phyloP scores from a whole-genome alignment of 2,113 vertebrate species.

The Colossoma macropomum region DNA sequence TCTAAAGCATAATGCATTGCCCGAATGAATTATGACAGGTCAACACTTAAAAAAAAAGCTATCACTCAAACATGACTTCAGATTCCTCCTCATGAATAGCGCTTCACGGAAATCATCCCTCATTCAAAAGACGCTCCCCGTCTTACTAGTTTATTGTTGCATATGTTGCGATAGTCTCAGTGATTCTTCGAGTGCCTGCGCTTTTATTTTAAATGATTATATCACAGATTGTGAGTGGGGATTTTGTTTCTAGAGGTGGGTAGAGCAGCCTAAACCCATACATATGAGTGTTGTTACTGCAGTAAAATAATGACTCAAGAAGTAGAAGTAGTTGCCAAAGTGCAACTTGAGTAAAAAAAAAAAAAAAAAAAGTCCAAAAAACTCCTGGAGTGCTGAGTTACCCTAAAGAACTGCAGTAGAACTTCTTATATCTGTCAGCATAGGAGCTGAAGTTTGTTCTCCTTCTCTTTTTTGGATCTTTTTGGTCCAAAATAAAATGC shows the following conservation, averaged over 20 bases:
- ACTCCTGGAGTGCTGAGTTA: neutral
- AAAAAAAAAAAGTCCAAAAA: neutral
- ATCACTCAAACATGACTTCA: constrained; percentile 37
- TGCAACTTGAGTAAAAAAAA: no score
- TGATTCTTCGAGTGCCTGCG: neutral
- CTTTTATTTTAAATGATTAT: neutral
- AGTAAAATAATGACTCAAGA: neutral
- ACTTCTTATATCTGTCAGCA: no score
- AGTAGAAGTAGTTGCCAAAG: neutral
- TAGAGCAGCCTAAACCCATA: neutral
- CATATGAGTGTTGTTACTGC: neutral
- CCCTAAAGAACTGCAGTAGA: neutral
- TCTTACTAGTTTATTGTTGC: neutral
- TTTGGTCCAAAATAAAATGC: no score
- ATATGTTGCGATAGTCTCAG: neutral
- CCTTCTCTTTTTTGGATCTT: no score
- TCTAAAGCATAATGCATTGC: constrained; percentile 16
- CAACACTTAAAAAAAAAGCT: constrained; percentile 35
- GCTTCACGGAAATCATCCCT: constrained; percentile 36
- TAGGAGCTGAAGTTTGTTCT: no score
- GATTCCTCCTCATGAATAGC: constrained; percentile 38
- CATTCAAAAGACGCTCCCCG: neutral
- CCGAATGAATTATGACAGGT: constrained; percentile 37
- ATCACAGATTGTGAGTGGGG: neutral
- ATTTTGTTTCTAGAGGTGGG: neutral